phyloP scores from a whole-genome alignment of 1,140 invertebrate species.

The Drosophila ohnishii region DNA sequence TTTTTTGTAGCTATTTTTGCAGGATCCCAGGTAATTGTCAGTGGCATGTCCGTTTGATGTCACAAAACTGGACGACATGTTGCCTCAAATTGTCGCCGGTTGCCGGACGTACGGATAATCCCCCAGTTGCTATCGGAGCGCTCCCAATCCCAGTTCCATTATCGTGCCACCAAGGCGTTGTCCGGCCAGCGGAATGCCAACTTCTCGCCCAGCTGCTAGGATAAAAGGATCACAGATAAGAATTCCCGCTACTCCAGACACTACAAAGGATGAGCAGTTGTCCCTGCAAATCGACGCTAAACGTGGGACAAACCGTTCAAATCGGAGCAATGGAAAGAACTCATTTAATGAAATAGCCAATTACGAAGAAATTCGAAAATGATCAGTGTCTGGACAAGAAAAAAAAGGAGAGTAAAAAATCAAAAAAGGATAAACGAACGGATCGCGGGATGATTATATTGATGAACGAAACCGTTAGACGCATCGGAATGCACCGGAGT shows the following conservation, averaged over 20 bases:
- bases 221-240: conserved; percentile 15
- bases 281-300: conserved; percentile 39
- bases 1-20: background rate
- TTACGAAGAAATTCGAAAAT: conserved; percentile 67
- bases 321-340: conserved; percentile 57
- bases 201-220: conserved; percentile 40
- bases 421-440: conserved; percentile 63
- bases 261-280: conserved; percentile 31
- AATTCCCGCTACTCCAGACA: background rate
- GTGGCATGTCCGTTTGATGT: conserved; percentile 77
- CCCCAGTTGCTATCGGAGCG: conserved; percentile 22
- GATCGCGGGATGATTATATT: conserved; percentile 44
- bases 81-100: conserved; percentile 50
- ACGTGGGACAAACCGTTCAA: conserved; percentile 11
- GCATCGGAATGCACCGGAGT: conserved; percentile 72
- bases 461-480: conserved; percentile 72
- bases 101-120: conserved; percentile 31
- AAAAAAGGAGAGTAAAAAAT: background rate
- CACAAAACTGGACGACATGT: conserved; percentile 58
- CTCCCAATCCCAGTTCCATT: conserved; percentile 48
- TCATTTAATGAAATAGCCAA: conserved; percentile 71
- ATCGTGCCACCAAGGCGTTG: conserved; percentile 59
- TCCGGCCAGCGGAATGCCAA: conserved; percentile 55
- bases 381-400: conserved; percentile 53
- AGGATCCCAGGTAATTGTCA: conserved; percentile 68